phyloP scores from a whole-genome alignment of 1,140 invertebrate genomes.

The Lepidurus packardi region DNA sequence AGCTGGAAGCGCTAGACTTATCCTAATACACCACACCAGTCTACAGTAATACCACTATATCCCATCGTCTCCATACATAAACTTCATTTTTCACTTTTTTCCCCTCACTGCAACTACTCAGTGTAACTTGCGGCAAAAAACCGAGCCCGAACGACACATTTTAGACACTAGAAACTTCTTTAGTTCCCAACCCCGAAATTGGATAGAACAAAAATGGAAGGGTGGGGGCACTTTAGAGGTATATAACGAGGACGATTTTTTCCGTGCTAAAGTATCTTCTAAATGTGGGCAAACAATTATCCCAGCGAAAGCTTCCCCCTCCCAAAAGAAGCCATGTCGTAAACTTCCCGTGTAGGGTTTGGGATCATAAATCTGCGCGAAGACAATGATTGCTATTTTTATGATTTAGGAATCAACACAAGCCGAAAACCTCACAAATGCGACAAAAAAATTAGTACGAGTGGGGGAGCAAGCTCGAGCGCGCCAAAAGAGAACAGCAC shows the following conservation, averaged over 20 bases:
- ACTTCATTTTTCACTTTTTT: neutral
- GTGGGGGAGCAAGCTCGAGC: neutral
- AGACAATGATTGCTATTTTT: slow-evolving; percentile 9
- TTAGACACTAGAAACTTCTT: too few relatives aligned
- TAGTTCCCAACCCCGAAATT: too few relatives aligned
- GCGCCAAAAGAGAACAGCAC: neutral
- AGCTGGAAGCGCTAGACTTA: neutral
- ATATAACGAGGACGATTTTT: too few relatives aligned
- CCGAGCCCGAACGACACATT: too few relatives aligned
- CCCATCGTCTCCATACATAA: neutral
- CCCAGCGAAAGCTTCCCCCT: too few relatives aligned
- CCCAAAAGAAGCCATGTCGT: too few relatives aligned
- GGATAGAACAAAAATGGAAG: too few relatives aligned
- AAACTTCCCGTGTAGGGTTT: neutral
- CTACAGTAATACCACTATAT: neutral
- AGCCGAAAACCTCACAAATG: neutral
- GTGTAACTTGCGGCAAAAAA: too few relatives aligned
- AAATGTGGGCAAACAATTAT: too few relatives aligned
- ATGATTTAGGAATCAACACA: neutral
- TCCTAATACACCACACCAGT: neutral
- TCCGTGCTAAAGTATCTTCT: too few relatives aligned
- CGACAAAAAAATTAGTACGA: neutral
- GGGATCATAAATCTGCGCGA: neutral
- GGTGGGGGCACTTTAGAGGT: too few relatives aligned
- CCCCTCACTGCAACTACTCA: neutral